Evolutionary conservation across 2,888 invertebrate species (phyloP).

Genomic region (Caenorhabditis sulstoni): DNA sequence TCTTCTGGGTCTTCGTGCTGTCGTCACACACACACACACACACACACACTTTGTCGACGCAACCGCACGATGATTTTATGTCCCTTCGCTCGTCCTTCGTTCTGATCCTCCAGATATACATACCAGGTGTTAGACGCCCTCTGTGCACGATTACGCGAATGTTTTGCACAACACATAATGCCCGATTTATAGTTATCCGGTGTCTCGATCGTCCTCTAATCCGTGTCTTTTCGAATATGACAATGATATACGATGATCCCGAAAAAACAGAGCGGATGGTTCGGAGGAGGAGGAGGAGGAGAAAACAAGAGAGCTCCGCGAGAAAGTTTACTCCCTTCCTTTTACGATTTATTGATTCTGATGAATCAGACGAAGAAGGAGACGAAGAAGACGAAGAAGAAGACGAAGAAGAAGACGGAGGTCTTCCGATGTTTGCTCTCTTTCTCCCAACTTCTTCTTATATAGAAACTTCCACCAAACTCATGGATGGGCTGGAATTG

Average conservation of each 20-base stretch:
- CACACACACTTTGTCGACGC: neutral
- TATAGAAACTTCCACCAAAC: no score
- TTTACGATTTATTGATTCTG: conserved; percentile 48
- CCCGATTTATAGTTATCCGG: conserved; percentile 30
- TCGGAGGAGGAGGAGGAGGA: neutral
- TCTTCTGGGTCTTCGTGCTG: no score
- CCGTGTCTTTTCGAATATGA: conserved; percentile 19
- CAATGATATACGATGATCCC: conserved; percentile 8
- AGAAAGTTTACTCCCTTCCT: conserved; percentile 8
- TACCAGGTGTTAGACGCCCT: conserved; percentile 43
- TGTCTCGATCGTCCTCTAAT: conserved; percentile 13
- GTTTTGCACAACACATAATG: conserved; percentile 39
- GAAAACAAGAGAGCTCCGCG: no score
- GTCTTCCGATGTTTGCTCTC: neutral
- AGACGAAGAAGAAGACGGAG: neutral
- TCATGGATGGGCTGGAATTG: no score
- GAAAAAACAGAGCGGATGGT: neutral
- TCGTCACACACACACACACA: neutral
- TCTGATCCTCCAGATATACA: conserved; percentile 7
- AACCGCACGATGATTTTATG: conserved; percentile 30
- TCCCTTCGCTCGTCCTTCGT: no score
- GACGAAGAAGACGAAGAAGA: conserved; percentile 17
- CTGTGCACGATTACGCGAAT: conserved; percentile 24
- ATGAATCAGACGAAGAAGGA: conserved; percentile 34
- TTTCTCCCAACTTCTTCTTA: neutral